Conservation (phyloP, 2,113 vertebrate genomes). For the Lampris megalopsis region DNA sequence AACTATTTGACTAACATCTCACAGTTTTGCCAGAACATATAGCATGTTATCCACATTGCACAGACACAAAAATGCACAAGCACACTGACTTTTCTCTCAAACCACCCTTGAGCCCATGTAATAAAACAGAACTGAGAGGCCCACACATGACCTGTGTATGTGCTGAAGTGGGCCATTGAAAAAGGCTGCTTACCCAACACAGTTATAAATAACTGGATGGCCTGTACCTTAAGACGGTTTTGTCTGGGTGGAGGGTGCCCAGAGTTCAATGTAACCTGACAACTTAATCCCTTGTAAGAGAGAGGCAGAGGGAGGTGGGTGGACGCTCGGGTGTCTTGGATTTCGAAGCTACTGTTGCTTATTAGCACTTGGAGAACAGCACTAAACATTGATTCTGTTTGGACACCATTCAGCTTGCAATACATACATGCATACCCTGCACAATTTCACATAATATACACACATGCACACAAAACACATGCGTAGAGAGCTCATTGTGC, state of each 20-base stretch:
- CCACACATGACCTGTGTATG: slow-evolving; percentile 58
- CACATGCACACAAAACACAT: slow-evolving; percentile 1
- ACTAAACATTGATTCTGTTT: slow-evolving; percentile 36
- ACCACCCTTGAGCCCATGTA: slow-evolving; percentile 11
- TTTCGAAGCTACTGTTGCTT: slow-evolving; percentile 64
- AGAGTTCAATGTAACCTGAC: slow-evolving; percentile 78
- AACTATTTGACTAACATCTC: not conserved
- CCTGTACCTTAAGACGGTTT: slow-evolving; percentile 74
- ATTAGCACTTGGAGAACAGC: slow-evolving; percentile 50
- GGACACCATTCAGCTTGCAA: slow-evolving; percentile 29
- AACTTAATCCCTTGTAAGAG: slow-evolving; percentile 77
- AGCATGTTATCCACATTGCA: not conserved
- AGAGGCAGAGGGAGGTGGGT: slow-evolving; percentile 39
- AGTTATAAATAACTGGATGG: slow-evolving; percentile 78
- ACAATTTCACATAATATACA: not conserved
- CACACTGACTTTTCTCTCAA: slow-evolving; percentile 14
- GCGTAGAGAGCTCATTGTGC: too few species aligned
- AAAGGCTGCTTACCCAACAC: slow-evolving; percentile 60
- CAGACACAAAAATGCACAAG: slow-evolving; percentile 1
- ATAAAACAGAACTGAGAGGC: slow-evolving; percentile 36
- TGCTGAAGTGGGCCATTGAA: slow-evolving; percentile 44
- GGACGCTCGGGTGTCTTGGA: slow-evolving; percentile 39
- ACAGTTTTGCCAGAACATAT: not conserved
- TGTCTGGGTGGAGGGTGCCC: slow-evolving; percentile 71
- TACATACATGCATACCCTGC: not conserved